phyloP scores from a whole-genome alignment of 2,888 invertebrate genomes.

The Mycalesis mineus region DNA sequence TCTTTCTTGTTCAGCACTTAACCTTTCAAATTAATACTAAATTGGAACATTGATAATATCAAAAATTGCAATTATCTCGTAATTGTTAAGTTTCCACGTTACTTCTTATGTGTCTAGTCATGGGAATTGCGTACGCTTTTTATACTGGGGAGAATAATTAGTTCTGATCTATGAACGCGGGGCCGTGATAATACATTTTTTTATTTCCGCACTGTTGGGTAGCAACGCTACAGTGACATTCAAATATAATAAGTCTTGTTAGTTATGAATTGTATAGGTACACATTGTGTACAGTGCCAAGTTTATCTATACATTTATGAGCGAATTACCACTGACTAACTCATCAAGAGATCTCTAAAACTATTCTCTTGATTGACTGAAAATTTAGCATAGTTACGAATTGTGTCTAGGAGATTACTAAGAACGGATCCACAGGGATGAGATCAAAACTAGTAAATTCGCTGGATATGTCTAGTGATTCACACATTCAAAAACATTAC shows the following conservation, averaged over 20 bases:
- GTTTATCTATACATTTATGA: no score
- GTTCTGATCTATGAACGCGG: conserved; percentile 49
- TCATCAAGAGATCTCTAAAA: no score
- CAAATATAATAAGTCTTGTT: conserved; percentile 27
- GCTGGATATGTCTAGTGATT: no score
- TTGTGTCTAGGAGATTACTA: no score
- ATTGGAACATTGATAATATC: neutral
- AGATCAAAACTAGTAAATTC: no score
- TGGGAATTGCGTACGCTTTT: conserved; percentile 70
- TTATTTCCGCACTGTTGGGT: conserved; percentile 46
- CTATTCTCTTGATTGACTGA: no score
- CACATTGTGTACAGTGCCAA: neutral
- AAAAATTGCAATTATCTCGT: conserved; percentile 6
- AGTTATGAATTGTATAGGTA: neutral
- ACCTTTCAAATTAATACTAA: neutral
- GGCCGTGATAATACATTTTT: conserved; percentile 53
- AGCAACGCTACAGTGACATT: conserved; percentile 28
- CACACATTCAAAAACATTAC: no score
- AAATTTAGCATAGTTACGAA: no score
- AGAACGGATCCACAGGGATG: no score
- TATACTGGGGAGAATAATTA: conserved; percentile 52
- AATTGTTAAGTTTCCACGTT: conserved; percentile 23
- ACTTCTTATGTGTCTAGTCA: conserved; percentile 56
- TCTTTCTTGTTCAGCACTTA: no score
- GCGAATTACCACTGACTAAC: no score